Base-by-base conservation (phyloP, 2,113 vertebrate genomes). In the Tamias sibiricus region DNA sequence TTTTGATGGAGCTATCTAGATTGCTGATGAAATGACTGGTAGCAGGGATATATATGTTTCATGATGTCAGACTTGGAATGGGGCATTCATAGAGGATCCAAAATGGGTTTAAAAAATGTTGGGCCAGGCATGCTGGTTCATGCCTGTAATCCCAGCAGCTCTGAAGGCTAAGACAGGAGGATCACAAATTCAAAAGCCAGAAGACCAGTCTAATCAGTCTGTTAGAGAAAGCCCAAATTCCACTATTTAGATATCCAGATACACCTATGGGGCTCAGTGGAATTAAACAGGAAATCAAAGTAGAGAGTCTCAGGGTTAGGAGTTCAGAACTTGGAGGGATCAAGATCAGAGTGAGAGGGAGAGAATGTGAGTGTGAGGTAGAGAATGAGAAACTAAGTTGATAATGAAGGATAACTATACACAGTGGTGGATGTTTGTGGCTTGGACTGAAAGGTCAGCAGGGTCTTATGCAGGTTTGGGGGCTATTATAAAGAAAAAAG, bases 301-400 rank as follows among this genome's bases (percentile, higher is more conserved):
- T 74, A 37, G 42, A 44, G 28, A 6, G 5, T 87, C 47, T 87
- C 20, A 82, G 69, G 26, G 87, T 28, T 6, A 52, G 76, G 44
- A 91, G 28, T 76, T 81, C 57, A 87, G 24, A 94, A 85, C 72
- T 94, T 81, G 57, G n/a, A 94, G n/a, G 30, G 69, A 85, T 59
- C 40, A 77, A 49, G 28, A 66, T 84, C 68, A 95, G 79, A 77
- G 26, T 35, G 62, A 66, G n/a, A 72, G 62, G 79, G 64, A 52
- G 72, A 77, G 16, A 20, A 32, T 52, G 19, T 26, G 37, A 72
- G 24, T 47, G 14, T 57, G 42, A 71, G 6, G 74, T 44, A 49
- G 37, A 90, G 86, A 64, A 11, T 75, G 68, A 83, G 62, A 87
- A 37, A 92, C 28, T 86, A 52, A 80, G 76, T 66, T 68, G 68